Base-by-base conservation (phyloP, 1,140 invertebrate genomes). In the Propsilocerus akamusi region DNA sequence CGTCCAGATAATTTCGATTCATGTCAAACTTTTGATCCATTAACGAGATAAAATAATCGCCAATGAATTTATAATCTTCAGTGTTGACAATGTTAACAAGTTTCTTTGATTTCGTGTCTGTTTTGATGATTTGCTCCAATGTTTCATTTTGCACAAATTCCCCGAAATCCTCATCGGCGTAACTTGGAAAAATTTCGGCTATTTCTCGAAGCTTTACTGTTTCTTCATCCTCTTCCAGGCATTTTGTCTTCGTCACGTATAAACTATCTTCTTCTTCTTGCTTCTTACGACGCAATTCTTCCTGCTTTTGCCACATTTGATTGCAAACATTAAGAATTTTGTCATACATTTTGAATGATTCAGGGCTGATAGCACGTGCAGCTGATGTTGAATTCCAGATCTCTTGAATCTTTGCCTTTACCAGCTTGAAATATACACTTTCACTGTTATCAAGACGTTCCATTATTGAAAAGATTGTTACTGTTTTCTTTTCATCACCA, bases 231-330 rank as follows among this genome's bases (percentile, higher is more conserved):
- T 76, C 67, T 25, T 70, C 68, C 53, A 76, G 71, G 47, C 73
- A 74, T 57, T 74, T 71, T 1, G 70, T 74, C 70, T 83, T 89
- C 25, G 78, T 86, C 51, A 80, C 76, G 66, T 89, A 97, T 8
- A 95, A 62, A 56, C 77, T 82, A 47, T 88, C 81, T 49, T 87
- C 78, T 56, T 88, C 82, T 26, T 73, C 70, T 53, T 83, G 76
- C 53, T 77, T 75, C 53, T 71, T 69, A 53, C 80, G 73, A 22
- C 74, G 73, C 41, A 78, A 72, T 49, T 78, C 72, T 57, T 88
- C 75, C 53, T 89, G 79, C 37, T 76, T 71, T 57, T 78, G 75
- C 89, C 89, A 96, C 0, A 77, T 66, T 12, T 70, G 59, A 1
- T 85, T 77, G 26, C 86, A 62, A 47, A 72, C 63, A 20, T 70